phyloP scores from a whole-genome alignment of 2,113 vertebrate species.

The Lagenorhynchus albirostris region DNA sequence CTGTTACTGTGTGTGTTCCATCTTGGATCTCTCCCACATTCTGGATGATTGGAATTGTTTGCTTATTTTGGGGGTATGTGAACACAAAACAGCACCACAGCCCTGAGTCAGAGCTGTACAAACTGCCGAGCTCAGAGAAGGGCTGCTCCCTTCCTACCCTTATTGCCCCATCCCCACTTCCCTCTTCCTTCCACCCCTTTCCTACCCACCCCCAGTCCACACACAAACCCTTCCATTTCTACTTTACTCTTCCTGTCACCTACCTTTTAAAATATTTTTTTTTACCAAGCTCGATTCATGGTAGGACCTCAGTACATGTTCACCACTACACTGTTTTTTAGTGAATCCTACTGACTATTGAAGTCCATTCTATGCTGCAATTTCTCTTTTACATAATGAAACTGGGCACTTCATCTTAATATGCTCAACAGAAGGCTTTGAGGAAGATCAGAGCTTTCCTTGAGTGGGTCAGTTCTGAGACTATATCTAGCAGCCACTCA shows the following conservation, averaged over 20 bases:
- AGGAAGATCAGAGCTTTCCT: background rate
- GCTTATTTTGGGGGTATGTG: background rate
- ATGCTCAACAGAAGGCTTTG: background rate
- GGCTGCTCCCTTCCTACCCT: background rate
- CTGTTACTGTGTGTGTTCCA: background rate
- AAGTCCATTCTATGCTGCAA: background rate
- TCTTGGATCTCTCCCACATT: background rate
- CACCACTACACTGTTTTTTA: accelerated
- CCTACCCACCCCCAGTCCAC: too few species aligned
- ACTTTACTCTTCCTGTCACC: background rate
- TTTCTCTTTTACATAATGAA: background rate
- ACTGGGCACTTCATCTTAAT: background rate
- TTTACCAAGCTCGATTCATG: background rate
- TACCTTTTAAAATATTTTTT: background rate
- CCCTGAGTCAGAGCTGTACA: background rate
- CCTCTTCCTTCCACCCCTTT: background rate
- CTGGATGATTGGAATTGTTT: background rate
- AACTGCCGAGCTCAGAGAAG: background rate
- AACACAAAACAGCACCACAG: background rate
- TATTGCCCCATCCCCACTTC: accelerated
- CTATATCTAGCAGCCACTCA: background rate
- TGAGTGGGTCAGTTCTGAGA: background rate
- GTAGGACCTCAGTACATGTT: background rate
- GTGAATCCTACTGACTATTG: too few species aligned
- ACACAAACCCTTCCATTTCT: background rate